Base-by-base conservation (phyloP, 2,797 vertebrate genomes). In the Pseudotriccus pelzelni region DNA sequence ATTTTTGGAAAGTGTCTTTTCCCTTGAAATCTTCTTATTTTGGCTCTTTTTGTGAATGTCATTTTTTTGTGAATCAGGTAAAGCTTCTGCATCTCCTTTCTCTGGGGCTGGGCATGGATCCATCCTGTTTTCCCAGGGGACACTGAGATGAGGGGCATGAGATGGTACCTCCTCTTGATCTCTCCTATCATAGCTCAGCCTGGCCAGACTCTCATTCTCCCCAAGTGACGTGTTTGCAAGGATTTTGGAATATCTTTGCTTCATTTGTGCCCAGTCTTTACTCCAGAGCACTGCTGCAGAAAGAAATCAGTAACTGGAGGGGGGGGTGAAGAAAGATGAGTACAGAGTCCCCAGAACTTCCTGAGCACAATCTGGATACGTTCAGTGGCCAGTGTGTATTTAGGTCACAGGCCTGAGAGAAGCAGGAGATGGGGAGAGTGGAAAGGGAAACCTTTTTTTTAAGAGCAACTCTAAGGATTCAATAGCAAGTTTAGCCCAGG, bases 331-430 rank as follows among this genome's bases (percentile, higher is more conserved):
- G 43, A 28, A n/a, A 28, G 10, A 30, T 1, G 27, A 64, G 14
- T 24, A 36, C 43, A 21, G 30, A 4, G 10, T 43, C 9, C 44
- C 41, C 53, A 30, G 3, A 49, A 56, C 15, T 62, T 4, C 24
- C 0, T 2, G 6, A 39, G 22, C 18, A 25, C n/a, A 11, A 1
- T 7, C 39, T n/a, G 44, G 39, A 36, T 30, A 21, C 3, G 0
- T 9, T 22, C 55, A 15, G 21, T 47, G 3, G 0, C 50, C 32
- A 15, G 0, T 5, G 56, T 25, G 32, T 27, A 19, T 17, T 16
- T 11, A 14, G 39, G 12, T 28, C 18, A 4, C 4, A 23, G 55
- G 46, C 25, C 46, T 49, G 50, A 34, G 34, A 76, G n/a, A 50
- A 50, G 7, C 9, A 46, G 70, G 37, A 53, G 18, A 4, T 4